Base-by-base conservation (phyloP, 1,140 invertebrate species). In the Drosophila sproati region DNA sequence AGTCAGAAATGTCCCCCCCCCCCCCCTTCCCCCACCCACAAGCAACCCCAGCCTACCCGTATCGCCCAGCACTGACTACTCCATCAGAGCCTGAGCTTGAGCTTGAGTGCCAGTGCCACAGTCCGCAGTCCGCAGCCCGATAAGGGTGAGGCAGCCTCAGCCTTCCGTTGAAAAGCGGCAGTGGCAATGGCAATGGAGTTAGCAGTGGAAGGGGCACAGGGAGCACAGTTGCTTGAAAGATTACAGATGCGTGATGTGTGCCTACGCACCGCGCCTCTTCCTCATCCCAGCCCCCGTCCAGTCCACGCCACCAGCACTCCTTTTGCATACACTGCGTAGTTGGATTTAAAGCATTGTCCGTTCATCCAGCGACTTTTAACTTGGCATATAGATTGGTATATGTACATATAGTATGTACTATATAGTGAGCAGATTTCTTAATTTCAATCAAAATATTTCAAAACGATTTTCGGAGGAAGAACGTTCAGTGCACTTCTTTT, bases 61-160 rank as follows among this genome's bases (percentile, higher is more conserved):
- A 29, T 12, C 5, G 8, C 5, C 35, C 56, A 50, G 54, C 62
- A 57, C 6, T 55, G 64, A 69, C 51, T 62, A 73, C 69, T 79
- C 52, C 66, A 78, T 75, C 66, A 78, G 43, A 54, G 39, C 47
- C 47, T 52, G 34, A 72, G 70, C 70, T 51, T 61, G 64, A 55
- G 37, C 64, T 78, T 69, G 76, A 82, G 82, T 88, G 71, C 82
- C 82, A 72, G 20, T 20, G 20, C 20, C 20, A 20, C 20, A 20
- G 39, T 10, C 39, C 39, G 39, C 8, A 43, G 39, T 10, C 39
- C 39, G 39, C 10, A 43, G 82, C 37, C 63, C 71, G 79, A 88
- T 80, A 80, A 89, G 85, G 64, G 67, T 71, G 73, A 72, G 83
- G 74, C 68, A 41, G 54, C 54, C 37, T 35, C 20, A 20, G 20